Base-by-base conservation (phyloP, 2,888 invertebrate species). In the Sympetrum striolatum region DNA sequence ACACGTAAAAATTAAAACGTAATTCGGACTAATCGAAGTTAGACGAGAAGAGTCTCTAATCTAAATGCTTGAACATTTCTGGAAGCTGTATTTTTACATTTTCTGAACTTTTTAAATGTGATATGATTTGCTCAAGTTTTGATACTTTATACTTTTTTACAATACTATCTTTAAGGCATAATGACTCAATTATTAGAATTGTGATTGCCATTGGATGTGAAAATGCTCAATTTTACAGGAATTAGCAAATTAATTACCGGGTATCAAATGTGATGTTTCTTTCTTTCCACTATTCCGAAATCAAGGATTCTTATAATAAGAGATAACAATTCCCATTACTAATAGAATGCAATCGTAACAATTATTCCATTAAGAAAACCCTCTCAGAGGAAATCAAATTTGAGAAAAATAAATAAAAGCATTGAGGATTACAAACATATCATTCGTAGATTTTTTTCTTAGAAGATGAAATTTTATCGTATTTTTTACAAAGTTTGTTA, bases 51-150 rank as follows among this genome's bases (percentile, higher is more conserved):
- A 53, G 2, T 18, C 18, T 53, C 15, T 53, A 18, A 53, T 18
- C 3, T 53, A 18, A 53, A 53, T 53, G 10, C 4, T 53, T 53
- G 18, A 53, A 15, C 53, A 18, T 53, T 18, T 53, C 18, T 18
- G 18, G 15, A 53, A 53, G 53, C 15, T 3, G 15, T 18, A 18
- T 31, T 25, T 73, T 31, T 73, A 25, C 31, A 31, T 31, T 25
- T 73, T 31, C 31, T 73, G 15, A 73, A 73, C 73, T 25, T 25
- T 14, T 10, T 73, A 73, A 73, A 31, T 73, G 73, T 73, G 73
- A 73, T 73, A 73, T 31, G 31, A 73, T 73, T 35, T 60, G 86
- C 86, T 60, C 86, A 86, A 86, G n/a, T 60, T 86, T 86, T 86
- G 37, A 35, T 31, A 53, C 53, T 82, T 48, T 35, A 82, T 60